phyloP scores from a whole-genome alignment of 1,140 invertebrate species.

The Carposina sasakii region DNA sequence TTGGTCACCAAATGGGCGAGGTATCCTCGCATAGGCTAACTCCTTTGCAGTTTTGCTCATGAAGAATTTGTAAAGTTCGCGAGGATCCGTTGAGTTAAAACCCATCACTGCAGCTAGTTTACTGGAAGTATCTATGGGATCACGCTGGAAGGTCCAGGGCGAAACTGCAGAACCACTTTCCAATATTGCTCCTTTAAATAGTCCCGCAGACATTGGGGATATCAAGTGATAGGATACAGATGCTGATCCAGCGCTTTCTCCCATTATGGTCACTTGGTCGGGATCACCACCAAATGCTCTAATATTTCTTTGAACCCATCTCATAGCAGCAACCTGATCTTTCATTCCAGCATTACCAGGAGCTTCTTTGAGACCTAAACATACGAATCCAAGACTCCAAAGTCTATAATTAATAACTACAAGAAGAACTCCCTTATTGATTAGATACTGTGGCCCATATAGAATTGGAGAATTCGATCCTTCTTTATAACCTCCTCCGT shows the following conservation, averaged over 20 bases:
- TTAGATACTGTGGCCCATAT: conserved; percentile 67
- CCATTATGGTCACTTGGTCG: conserved; percentile 38
- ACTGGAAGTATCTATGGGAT: conserved; percentile 25
- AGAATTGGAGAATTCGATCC: conserved; percentile 42
- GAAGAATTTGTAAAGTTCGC: conserved; percentile 8
- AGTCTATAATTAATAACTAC: conserved; percentile 83
- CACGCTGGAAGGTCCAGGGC: conserved; percentile 62
- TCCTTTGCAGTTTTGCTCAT: conserved; percentile 3
- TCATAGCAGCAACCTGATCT: conserved; percentile 36
- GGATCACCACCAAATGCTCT: conserved; percentile 38
- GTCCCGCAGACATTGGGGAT: conserved; percentile 51
- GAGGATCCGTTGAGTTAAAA: background rate
- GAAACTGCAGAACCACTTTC: conserved; percentile 41
- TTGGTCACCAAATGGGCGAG: background rate
- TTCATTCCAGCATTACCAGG: conserved; percentile 45
- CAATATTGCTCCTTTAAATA: conserved; percentile 43
- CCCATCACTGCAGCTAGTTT: conserved; percentile 19
- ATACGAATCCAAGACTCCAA: conserved; percentile 66
- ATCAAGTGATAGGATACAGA: conserved; percentile 55
- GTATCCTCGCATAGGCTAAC: background rate
- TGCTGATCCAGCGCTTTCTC: conserved; percentile 42
- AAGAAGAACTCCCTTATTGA: conserved; percentile 76
- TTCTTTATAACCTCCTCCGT: conserved; percentile 72
- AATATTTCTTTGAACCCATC: conserved; percentile 41
- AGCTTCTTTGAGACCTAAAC: conserved; percentile 26